Conservation (phyloP, 2,888 invertebrate species). For the Caradrina clavipalpis region DNA sequence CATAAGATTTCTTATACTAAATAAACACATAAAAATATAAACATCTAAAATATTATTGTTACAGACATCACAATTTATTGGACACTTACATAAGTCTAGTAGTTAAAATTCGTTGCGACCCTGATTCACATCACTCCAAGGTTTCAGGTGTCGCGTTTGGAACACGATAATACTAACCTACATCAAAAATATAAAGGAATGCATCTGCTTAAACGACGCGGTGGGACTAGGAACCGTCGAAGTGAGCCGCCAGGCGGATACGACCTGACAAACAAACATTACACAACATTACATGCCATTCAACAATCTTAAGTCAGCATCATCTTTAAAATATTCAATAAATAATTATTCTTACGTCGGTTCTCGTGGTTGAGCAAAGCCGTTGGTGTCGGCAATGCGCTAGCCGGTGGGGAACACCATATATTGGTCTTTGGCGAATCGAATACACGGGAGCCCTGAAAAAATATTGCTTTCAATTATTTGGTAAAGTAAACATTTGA, state of each 20-base stretch:
- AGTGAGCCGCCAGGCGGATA: conserved; percentile 86
- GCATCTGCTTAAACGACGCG: conserved; percentile 75
- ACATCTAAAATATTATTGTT: conserved; percentile 90
- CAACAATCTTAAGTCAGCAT: too few relatives aligned
- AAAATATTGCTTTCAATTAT: conserved; percentile 17
- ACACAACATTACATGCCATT: too few relatives aligned
- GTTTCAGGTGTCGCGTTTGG: conserved; percentile 72
- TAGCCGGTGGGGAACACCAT: conserved; percentile 88
- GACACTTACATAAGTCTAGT: conserved; percentile 86
- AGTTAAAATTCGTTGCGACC: conserved; percentile 89
- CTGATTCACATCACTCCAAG: conserved; percentile 76
- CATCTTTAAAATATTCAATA: not conserved
- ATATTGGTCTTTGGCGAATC: conserved; percentile 84
- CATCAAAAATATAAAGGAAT: conserved; percentile 79
- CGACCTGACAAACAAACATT: conserved; percentile 76
- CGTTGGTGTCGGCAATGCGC: conserved; percentile 84
- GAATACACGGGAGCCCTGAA: conserved; percentile 87
- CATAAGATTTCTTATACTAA: conserved; percentile 82
- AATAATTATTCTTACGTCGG: conserved; percentile 78
- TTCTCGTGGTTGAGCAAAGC: conserved; percentile 82
- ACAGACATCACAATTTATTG: conserved; percentile 89
- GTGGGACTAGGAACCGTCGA: conserved; percentile 84
- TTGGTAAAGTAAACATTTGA: not conserved
- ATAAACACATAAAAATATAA: conserved; percentile 90
- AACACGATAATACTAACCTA: conserved; percentile 75